These are phyloP conservation scores for Poecilia latipinna DNA, from an alignment of 2,113 vertebrate species.

Conservation along the genomic window DNA sequence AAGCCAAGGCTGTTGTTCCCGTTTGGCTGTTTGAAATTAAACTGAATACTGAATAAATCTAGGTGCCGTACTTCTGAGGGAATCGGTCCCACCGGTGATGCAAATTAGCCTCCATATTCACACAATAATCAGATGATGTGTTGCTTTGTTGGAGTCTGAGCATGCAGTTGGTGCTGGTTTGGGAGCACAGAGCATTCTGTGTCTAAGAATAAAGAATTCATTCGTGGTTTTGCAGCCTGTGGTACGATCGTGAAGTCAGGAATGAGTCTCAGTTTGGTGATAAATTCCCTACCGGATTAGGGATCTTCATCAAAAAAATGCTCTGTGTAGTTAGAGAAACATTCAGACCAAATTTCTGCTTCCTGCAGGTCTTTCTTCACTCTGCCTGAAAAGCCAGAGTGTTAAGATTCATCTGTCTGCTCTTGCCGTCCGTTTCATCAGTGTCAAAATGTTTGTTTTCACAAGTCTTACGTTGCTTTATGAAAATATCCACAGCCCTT, in stretches of 20 bases:
- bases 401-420: constrained; percentile 64
- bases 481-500: neutral
- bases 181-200: constrained; percentile 11
- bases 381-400: constrained; percentile 71
- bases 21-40: constrained; percentile 73
- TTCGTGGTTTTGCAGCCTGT: constrained; percentile 37
- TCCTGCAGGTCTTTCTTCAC: constrained; percentile 69
- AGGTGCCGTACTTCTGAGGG: constrained; percentile 63
- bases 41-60: constrained; percentile 56
- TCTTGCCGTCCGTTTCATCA: constrained; percentile 38
- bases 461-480: neutral
- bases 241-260: constrained; percentile 57
- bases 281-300: constrained; percentile 48
- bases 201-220: constrained; percentile 20
- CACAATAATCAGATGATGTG: constrained; percentile 64
- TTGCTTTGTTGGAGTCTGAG: constrained; percentile 54
- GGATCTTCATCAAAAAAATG: constrained; percentile 53
- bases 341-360: constrained; percentile 55
- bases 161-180: constrained; percentile 35
- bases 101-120: constrained; percentile 57
- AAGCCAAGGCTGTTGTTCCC: constrained; percentile 70
- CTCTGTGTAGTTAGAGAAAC: constrained; percentile 34
- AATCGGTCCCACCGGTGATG: constrained; percentile 64
- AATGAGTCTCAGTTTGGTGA: constrained; percentile 46
- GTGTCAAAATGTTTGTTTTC: constrained; percentile 2